Evolutionary conservation across 2,797 vertebrate species (phyloP).

Genomic region (Pipistrellus pipistrellus): DNA sequence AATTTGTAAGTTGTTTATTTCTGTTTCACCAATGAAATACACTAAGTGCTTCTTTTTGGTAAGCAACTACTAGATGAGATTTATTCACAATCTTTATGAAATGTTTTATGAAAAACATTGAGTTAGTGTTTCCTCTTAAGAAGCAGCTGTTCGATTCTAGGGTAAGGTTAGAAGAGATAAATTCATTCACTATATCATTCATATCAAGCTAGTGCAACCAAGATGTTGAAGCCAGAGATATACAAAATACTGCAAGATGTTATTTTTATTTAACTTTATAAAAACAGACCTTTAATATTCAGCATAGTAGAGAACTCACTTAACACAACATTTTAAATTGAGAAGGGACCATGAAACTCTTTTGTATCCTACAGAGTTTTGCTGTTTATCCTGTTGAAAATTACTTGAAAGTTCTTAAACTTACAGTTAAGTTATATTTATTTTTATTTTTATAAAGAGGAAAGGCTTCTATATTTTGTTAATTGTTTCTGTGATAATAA

Average conservation of each 20-base stretch:
- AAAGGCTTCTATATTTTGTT: slow-evolving; percentile 32
- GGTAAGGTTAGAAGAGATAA: slow-evolving; percentile 16
- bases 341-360: slow-evolving; percentile 7
- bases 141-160: slow-evolving; percentile 53
- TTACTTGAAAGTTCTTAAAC: slow-evolving; percentile 17
- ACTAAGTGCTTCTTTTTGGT: slow-evolving; percentile 34
- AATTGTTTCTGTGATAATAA: slow-evolving; percentile 35
- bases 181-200: slow-evolving; percentile 47
- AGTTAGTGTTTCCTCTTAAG: slow-evolving; percentile 43
- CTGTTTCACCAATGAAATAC: slow-evolving; percentile 40
- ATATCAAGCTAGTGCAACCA: not conserved
- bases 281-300: slow-evolving; percentile 34
- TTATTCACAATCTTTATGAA: slow-evolving; percentile 55
- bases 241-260: not conserved
- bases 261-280: slow-evolving; percentile 61
- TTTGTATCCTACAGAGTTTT: slow-evolving; percentile 43
- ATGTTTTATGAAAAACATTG: not conserved
- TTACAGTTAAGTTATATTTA: slow-evolving; percentile 43
- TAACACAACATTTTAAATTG: slow-evolving; percentile 6
- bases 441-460: slow-evolving; percentile 45
- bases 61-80: not conserved
- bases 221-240: not conserved
- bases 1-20: not conserved
- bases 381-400: slow-evolving; percentile 45
- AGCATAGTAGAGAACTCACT: not conserved